Conservation (phyloP, 2,888 invertebrate species). For the Abscondita cerata region DNA sequence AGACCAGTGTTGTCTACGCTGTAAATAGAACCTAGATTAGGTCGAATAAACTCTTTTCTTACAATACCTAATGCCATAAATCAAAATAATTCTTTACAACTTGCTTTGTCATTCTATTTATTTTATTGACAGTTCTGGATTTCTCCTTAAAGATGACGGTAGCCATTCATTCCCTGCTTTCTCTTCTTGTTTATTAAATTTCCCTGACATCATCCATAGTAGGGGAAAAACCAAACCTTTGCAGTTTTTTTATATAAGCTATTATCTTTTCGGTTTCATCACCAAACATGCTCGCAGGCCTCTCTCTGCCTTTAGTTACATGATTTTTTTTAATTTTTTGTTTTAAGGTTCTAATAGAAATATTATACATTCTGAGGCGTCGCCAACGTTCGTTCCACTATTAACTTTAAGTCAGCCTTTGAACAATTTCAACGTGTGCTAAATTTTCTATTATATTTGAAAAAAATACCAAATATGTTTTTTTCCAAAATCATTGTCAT, state of each 20-base stretch:
- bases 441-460: not conserved
- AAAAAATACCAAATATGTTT: not conserved
- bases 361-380: not conserved
- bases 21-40: not conserved
- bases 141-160: not conserved
- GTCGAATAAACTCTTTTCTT: not conserved
- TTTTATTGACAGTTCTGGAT: not conserved
- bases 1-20: not conserved
- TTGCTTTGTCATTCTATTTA: not conserved
- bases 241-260: conserved; percentile 13
- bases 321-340: not conserved
- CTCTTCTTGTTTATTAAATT: conserved; percentile 2
- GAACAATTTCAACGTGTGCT: not conserved
- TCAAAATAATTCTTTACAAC: not conserved
- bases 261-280: conserved; percentile 4
- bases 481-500: not conserved
- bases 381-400: not conserved
- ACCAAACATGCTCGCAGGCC: too few species aligned
- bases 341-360: conserved; percentile 1
- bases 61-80: not conserved
- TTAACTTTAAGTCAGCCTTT: not conserved
- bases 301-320: conserved; percentile 6
- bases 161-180: not conserved
- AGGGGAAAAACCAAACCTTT: conserved; percentile 22
- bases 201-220: conserved; percentile 11